phyloP scores from a whole-genome alignment of 2,113 vertebrate genomes.

The Charina bottae region DNA sequence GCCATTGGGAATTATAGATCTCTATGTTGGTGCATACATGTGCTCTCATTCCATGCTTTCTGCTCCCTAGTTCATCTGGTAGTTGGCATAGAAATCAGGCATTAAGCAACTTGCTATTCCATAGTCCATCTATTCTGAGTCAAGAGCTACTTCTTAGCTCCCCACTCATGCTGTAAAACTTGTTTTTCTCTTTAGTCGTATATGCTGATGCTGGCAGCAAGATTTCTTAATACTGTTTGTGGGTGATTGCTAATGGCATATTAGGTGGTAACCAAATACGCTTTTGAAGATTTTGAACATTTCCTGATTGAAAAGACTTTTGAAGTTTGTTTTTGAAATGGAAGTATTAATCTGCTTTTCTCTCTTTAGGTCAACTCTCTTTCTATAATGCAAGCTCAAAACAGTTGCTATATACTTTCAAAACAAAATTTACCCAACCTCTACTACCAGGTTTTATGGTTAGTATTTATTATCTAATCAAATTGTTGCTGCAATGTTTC shows the following conservation, averaged over 20 bases:
- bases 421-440: constrained; percentile 89
- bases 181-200: not conserved
- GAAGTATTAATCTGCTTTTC: constrained; percentile 28
- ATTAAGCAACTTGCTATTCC: not conserved
- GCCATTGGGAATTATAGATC: not conserved
- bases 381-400: constrained; percentile 89
- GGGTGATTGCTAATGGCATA: not conserved
- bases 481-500: not conserved
- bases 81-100: not conserved
- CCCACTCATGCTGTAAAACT: not conserved
- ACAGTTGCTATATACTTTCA: constrained; percentile 88
- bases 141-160: not conserved
- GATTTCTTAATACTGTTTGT: not conserved
- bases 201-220: not conserved
- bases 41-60: not conserved
- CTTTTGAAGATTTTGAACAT: not conserved
- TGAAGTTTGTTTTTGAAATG: not conserved
- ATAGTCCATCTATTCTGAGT: not conserved
- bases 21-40: not conserved
- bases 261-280: not conserved
- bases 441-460: constrained; percentile 93
- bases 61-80: not conserved
- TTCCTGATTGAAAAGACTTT: not conserved
- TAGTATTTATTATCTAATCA: constrained; percentile 65
- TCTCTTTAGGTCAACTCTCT: constrained; percentile 82